Percentiles rank a stretch among this genome's conserved stretches.
These are phyloP conservation scores for Drosophila willistoni DNA, from an alignment of 1,140 invertebrate species.

Conservation along the genomic window DNA sequence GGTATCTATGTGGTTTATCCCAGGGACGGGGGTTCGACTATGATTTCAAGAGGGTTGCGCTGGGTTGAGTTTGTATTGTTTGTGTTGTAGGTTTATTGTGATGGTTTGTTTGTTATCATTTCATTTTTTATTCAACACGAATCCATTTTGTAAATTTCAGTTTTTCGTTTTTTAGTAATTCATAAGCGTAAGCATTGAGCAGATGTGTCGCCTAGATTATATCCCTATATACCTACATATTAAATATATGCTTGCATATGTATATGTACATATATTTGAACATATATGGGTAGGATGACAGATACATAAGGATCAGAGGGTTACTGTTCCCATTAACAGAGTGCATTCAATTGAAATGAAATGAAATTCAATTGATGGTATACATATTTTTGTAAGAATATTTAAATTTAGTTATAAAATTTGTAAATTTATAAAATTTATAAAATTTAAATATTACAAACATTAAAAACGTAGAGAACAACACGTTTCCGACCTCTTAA, in stretches of 20 bases:
- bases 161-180: constrained; percentile 55
- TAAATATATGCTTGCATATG: constrained; percentile 1
- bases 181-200: constrained; percentile 53
- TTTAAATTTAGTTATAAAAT: no score
- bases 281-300: neutral
- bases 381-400: constrained; percentile 39
- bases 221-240: neutral
- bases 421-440: no score
- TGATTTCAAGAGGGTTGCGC: constrained; percentile 9
- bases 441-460: no score
- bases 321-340: constrained; percentile 1
- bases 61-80: constrained; percentile 23
- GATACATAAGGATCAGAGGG: neutral
- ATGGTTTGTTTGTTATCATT: constrained; percentile 60
- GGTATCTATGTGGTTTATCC: constrained; percentile 36
- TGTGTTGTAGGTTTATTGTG: constrained; percentile 30
- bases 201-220: constrained; percentile 49
- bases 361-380: constrained; percentile 55
- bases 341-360: constrained; percentile 39
- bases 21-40: constrained; percentile 23
- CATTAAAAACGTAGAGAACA: no score
- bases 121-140: constrained; percentile 54
- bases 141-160: constrained; percentile 69
- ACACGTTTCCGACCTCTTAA: no score
- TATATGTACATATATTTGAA: no score